Base-by-base conservation (phyloP, 2,113 vertebrate species). In the Catharus fuscescens region DNA sequence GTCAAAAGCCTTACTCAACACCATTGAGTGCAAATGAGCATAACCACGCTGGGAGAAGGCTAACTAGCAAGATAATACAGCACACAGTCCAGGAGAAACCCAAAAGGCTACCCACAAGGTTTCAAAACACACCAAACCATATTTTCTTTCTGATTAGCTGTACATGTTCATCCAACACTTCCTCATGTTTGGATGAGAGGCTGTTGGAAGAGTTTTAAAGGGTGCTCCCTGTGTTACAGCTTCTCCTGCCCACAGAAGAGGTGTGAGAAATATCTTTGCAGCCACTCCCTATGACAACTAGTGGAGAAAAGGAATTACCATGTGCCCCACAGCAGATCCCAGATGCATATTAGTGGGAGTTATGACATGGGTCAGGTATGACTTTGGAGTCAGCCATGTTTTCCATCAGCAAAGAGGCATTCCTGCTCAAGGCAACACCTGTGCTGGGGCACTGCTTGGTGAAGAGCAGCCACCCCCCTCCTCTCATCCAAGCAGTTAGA, bases 251-350 rank as follows among this genome's bases (percentile, higher is more conserved):
- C 80, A 71, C 47, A 64, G 52, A 92, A 62, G 3, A 56, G 38
- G 52, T 52, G 18, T 92, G 52, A 94, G 69, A 79, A 96, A 94
- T 74, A 74, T 14, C 57, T 92, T 40, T 81, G 42, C 47, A 87
- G 73, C 44, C 93, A 81, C 65, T 92, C 87, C 84, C 84, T 10
- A 25, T 12, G 32, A 56, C 23, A 86, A 8, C 24, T 16, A 47
- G 14, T 20, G 44, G 60, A 78, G 44, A 83, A 88, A 14, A 92
- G 36, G 56, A 78, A 64, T 40, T 34, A 54, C 48, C 47, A 32
- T 3, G 19, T n/a, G 32, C 9, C 7, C 16, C 69, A 52, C 21
- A 91, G 52, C 24, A 95, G 61, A 79, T 70, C 52, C 9, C 31
- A 87, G 38, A 38, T 3, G 5, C 47, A 42, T 20, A 25, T 42